These are phyloP conservation scores for Nephotettix cincticeps DNA, from an alignment of 1,140 invertebrate genomes.

Conservation along the genomic window DNA sequence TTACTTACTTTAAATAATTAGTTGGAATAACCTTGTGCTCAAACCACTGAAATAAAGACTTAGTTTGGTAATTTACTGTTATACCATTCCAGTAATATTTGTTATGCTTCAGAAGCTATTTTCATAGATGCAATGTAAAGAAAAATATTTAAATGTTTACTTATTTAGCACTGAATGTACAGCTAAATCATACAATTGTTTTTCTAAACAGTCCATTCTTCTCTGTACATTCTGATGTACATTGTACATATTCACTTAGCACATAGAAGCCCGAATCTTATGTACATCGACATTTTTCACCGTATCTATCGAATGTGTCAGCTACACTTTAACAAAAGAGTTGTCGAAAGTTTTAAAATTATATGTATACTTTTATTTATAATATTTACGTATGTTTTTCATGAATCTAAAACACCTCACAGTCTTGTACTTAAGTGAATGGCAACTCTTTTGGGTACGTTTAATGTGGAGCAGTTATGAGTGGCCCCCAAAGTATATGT, in stretches of 20 bases:
- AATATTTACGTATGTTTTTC: neutral
- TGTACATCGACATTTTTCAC: constrained; percentile 22
- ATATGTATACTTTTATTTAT: neutral
- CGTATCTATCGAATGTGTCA: neutral
- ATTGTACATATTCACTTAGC: constrained; percentile 9
- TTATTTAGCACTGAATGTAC: neutral
- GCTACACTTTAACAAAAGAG: neutral
- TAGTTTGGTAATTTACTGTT: too few relatives aligned
- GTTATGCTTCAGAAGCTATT: neutral
- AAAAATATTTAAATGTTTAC: neutral
- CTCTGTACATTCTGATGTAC: constrained; percentile 3
- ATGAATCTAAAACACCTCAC: neutral
- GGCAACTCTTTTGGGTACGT: constrained; percentile 10
- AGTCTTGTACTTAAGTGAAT: neutral
- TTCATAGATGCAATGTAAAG: neutral
- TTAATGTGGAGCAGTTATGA: neutral
- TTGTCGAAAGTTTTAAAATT: neutral
- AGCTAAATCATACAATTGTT: neutral
- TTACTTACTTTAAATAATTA: too few relatives aligned
- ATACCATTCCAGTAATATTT: too few relatives aligned
- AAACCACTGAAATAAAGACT: too few relatives aligned
- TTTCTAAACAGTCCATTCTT: neutral
- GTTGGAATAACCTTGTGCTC: too few relatives aligned
- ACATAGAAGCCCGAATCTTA: constrained; percentile 1
- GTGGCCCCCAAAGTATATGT: constrained; percentile 8